Evolutionary conservation across 2,888 invertebrate species (phyloP).

Genomic region (Romanomermis culicivorax): DNA sequence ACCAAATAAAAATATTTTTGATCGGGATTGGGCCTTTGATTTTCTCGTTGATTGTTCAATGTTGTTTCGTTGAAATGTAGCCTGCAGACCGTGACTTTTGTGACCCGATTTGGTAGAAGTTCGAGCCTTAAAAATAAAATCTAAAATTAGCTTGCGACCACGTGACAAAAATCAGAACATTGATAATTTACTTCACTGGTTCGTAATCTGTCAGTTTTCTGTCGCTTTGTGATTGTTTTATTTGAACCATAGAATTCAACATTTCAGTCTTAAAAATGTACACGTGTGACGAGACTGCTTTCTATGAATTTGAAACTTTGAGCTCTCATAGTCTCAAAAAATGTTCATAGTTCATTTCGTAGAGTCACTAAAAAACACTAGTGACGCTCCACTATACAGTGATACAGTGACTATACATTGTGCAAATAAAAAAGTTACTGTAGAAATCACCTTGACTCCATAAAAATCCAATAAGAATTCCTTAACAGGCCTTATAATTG

Average conservation of each 20-base stretch:
- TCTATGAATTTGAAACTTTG: background rate
- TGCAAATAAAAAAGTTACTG: too few relatives aligned
- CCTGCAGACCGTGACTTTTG: constrained; percentile 80
- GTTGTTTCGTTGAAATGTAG: constrained; percentile 96
- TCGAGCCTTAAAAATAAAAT: constrained; percentile 51
- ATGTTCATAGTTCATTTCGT: too few relatives aligned
- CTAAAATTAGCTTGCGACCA: background rate
- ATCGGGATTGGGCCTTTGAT: constrained; percentile 93
- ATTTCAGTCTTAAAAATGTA: constrained; percentile 47
- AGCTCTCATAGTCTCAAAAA: too few relatives aligned
- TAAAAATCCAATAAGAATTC: constrained; percentile 84
- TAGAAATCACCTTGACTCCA: constrained; percentile 71
- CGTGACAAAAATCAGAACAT: background rate
- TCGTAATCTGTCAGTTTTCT: constrained; percentile 52
- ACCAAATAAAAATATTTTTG: constrained; percentile 89
- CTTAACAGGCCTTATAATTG: constrained; percentile 63
- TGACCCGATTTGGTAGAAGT: constrained; percentile 59
- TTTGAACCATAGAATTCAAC: constrained; percentile 72
- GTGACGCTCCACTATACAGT: too few relatives aligned
- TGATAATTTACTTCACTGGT: constrained; percentile 17
- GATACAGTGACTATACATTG: too few relatives aligned
- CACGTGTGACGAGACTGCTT: background rate
- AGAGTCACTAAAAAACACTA: too few relatives aligned
- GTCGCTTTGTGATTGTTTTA: constrained; percentile 93
- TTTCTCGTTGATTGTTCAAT: constrained; percentile 94